Evolutionary conservation across 92 coral and sea anemone genomes (phyloP).

Genomic region (Epizoanthus rinbou): DNA sequence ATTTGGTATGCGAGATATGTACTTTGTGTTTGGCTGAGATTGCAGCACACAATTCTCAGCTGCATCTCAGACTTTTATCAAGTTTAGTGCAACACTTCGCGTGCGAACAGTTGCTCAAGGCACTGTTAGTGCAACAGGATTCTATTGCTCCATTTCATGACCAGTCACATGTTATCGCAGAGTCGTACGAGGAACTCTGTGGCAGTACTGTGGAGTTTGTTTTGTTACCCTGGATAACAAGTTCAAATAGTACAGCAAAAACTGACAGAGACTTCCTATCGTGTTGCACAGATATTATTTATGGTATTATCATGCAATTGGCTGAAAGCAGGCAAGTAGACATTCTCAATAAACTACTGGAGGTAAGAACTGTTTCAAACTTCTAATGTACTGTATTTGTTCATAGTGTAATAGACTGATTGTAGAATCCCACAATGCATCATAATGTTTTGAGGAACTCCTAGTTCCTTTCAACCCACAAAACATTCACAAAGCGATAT

Average conservation of each 20-base stretch:
- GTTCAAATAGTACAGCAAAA: neutral
- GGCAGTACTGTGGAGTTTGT: constrained; percentile 44
- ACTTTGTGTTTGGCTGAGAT: constrained; percentile 55
- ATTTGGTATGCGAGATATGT: constrained; percentile 59
- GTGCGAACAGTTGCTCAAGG: constrained; percentile 58
- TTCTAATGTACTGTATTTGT: too few relatives aligned
- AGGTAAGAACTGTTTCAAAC: constrained; percentile 44
- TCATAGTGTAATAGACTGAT: too few relatives aligned
- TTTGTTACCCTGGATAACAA: constrained; percentile 26
- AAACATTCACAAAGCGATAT: too few relatives aligned
- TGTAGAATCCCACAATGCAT: neutral
- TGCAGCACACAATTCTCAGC: constrained; percentile 41
- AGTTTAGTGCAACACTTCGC: constrained; percentile 67
- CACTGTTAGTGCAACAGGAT: constrained; percentile 35
- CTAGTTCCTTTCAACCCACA: too few relatives aligned
- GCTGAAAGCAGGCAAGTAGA: constrained; percentile 55
- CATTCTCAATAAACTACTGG: constrained; percentile 32
- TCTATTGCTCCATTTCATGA: neutral
- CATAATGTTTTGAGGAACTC: neutral
- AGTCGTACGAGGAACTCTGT: constrained; percentile 33
- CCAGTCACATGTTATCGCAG: neutral
- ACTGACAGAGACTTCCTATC: constrained; percentile 41
- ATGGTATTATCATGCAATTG: constrained; percentile 57
- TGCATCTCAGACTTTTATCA: constrained; percentile 68
- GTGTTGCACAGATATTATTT: constrained; percentile 53